Evolutionary conservation across 1,140 invertebrate genomes (phyloP), one percentile per base, ranked within the genome.

Genomic region (Drosophila athabasca): DNA sequence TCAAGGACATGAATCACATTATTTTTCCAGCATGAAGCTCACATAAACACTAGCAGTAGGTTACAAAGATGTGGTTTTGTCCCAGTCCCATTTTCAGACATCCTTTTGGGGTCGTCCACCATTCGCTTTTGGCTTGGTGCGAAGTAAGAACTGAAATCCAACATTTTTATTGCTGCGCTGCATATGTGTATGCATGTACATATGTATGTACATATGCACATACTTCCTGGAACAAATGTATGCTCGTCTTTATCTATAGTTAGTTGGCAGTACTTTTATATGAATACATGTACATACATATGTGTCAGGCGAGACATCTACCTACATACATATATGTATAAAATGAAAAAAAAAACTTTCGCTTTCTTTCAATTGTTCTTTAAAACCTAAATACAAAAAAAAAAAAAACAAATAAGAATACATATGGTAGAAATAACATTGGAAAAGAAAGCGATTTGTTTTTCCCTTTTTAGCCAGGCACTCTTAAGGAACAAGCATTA

Each of bases 1-100:
- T 87, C 83, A 87, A 87, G 83, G 83, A 87, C 83, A 88, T 87
- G 83, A 87, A 87, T 87, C 83, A 87, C 83, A 87, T 87, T 87
- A 87, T 87, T 88, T 87, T 87, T 87, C 84, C 76, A 89, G 76
- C 67, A 74, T 76, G 83, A 76, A 76, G 76, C 79, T 69, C 83
- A 76, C 79, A 82, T 66, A 82, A 79, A 82, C 79, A 75, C 71
- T 73, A 59, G 70, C 48, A 75, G 71, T 82, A 78, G 79, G 79
- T 82, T 82, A 82, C 71, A 64, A 54, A 72, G 65, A 69, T 60
- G 68, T 75, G 57, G 59, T 6, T 39, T 15, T 67, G 55, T 70
- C 64, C 64, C 45, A 70, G 29, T 68, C 53, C 64, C 50, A 49
- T 44, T 53, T 46, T 48, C 57, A 48, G 62, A 52, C 73, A 61